A percentile compares a stretch with the other conserved stretches of the same genome.
These are phyloP conservation scores for Elysia crispata DNA, from an alignment of 2,888 invertebrate genomes.

Conservation along the genomic window DNA sequence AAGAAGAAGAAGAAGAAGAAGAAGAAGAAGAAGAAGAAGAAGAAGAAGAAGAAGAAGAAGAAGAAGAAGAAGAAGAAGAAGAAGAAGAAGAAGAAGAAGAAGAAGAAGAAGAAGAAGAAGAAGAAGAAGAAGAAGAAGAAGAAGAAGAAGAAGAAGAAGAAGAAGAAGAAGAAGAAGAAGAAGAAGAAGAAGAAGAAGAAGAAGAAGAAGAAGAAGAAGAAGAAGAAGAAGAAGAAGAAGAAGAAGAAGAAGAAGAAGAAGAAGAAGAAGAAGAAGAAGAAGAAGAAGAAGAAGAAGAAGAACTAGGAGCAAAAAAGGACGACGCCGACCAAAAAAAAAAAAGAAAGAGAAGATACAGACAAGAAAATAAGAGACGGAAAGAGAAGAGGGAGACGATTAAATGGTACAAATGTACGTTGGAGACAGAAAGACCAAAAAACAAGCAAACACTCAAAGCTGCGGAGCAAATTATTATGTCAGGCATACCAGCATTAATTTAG, in stretches of 20 bases:
- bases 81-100: not conserved
- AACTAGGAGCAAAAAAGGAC: not conserved
- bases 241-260: not conserved
- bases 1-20: conserved; percentile 15
- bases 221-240: not conserved
- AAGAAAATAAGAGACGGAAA: too few species aligned
- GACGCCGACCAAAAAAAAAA: too few species aligned
- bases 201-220: conserved; percentile 21
- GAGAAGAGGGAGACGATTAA: too few species aligned
- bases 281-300: conserved; percentile 3
- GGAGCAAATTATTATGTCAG: too few species aligned
- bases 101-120: not conserved
- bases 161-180: conserved; percentile 2
- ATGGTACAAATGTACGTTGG: too few species aligned
- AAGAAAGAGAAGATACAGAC: too few species aligned
- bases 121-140: not conserved
- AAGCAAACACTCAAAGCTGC: too few species aligned
- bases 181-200: conserved; percentile 12
- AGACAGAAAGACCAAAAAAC: too few species aligned
- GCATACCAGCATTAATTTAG: too few species aligned
- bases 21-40: conserved; percentile 5
- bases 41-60: not conserved
- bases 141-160: conserved; percentile 7
- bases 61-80: not conserved
- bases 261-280: not conserved